Conservation (phyloP, 2,113 vertebrate species). For the Triplophysa siluroides region DNA sequence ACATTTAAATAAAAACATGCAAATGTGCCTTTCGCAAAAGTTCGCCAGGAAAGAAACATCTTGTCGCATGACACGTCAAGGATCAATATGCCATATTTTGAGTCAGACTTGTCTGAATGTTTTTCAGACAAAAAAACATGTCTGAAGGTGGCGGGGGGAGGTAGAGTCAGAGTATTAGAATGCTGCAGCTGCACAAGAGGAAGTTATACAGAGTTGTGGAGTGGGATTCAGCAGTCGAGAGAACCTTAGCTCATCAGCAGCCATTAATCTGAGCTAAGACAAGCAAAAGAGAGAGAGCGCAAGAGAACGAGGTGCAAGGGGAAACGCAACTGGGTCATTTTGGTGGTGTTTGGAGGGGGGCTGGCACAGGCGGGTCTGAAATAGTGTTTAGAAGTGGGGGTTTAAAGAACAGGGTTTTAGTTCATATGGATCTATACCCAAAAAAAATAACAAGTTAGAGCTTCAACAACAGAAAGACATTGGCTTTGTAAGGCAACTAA, state of each 20-base stretch:
- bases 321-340: constrained; percentile 76
- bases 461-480: constrained; percentile 9
- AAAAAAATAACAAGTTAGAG: constrained; percentile 4
- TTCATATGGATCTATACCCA: constrained; percentile 40
- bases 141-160: not conserved
- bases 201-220: constrained; percentile 41
- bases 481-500: not conserved
- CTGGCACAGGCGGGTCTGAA: constrained; percentile 58
- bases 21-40: constrained; percentile 10
- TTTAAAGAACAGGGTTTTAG: constrained; percentile 48
- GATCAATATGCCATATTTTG: constrained; percentile 16
- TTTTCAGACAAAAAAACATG: not conserved
- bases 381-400: constrained; percentile 31
- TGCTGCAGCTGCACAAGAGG: constrained; percentile 36
- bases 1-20: not conserved
- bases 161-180: constrained; percentile 11
- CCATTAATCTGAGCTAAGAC: constrained; percentile 83
- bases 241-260: constrained; percentile 69
- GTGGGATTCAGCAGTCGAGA: constrained; percentile 35
- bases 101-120: not conserved
- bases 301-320: constrained; percentile 49
- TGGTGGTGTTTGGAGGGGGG: constrained; percentile 65
- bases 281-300: constrained; percentile 65
- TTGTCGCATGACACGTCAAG: constrained; percentile 20
- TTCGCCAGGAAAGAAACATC: constrained; percentile 4